A percentile compares a stretch with the other conserved stretches of the same genome.
Evolutionary conservation across 2,888 invertebrate genomes (phyloP).

Genomic region (Drosophila anomalata): DNA sequence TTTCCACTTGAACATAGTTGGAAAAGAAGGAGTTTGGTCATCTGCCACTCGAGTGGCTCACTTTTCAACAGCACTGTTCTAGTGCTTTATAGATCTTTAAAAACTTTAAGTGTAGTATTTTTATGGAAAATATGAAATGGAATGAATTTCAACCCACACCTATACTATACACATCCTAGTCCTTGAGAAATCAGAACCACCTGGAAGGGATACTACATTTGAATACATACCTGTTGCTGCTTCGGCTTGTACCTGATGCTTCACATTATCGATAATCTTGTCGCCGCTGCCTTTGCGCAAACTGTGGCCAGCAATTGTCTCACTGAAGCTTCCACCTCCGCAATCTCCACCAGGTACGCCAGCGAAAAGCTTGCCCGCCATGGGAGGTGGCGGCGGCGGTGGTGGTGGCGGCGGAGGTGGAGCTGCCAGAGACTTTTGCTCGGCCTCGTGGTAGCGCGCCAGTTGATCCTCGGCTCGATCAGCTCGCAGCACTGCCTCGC

Average conservation of each 20-base stretch:
- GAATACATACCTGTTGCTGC: slow-evolving; percentile 83
- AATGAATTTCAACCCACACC: background rate
- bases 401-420: slow-evolving; percentile 80
- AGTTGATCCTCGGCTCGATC: slow-evolving; percentile 85
- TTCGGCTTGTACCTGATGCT: slow-evolving; percentile 82
- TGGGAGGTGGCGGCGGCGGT: slow-evolving; percentile 82
- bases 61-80: slow-evolving; percentile 30
- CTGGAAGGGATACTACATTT: background rate
- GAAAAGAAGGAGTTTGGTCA: slow-evolving; percentile 7
- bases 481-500: slow-evolving; percentile 84
- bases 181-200: background rate
- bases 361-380: slow-evolving; percentile 78
- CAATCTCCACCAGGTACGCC: slow-evolving; percentile 21
- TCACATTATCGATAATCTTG: slow-evolving; percentile 82
- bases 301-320: slow-evolving; percentile 72
- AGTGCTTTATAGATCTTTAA: slow-evolving; percentile 20
- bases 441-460: slow-evolving; percentile 72
- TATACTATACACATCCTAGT: background rate
- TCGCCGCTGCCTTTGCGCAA: slow-evolving; percentile 70
- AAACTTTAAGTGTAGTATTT: too few species aligned
- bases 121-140: background rate
- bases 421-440: slow-evolving; percentile 45
- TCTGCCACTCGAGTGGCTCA: slow-evolving; percentile 5
- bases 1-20: slow-evolving; percentile 33
- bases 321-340: slow-evolving; percentile 60